Base-by-base conservation (phyloP, 37 sponge, comb jelly and placozoan genomes). In the Haliclona indistincta region DNA sequence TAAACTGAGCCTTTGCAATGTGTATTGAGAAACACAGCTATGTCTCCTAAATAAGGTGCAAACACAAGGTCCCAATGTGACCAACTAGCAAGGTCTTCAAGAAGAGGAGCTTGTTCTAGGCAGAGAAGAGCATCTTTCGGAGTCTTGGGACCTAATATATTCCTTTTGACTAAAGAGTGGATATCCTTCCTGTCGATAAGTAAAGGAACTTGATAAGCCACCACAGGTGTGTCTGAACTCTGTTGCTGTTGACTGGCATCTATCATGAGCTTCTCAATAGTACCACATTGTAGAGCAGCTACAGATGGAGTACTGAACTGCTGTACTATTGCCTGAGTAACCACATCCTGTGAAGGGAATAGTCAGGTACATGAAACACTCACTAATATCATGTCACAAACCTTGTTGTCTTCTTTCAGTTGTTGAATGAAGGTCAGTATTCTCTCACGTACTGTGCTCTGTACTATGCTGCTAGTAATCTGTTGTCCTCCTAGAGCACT, bases 51-150 rank as follows among this genome's bases (percentile, higher is more conserved):
- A 49, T 58, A 54, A 34, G 81, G 81, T 26, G 56, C 67, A 42
- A 45, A 87, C 36, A 87, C 77, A 22, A 74, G 49, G 39, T 81
- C 76, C 88, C 88, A 87, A 34, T 87, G 81, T 30, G 77, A 74
- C 88, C 88, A 87, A 23, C 67, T 37, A 7, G 52, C 29, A 4
- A 87, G 65, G 33, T 87, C 88, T 3, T 71, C 81, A 1, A 87
- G 81, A 1, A 81, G 58, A 32, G 88, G 88, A 47, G 80, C 79
- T 7, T 5, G 29, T 11, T 3, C 8, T 4, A 87, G 76, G 45
- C 63, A 75, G 0, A 20, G 2, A 2, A 75, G 17, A 13, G 88
- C 82, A 74, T 80, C 75, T 1, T 81, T 47, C 32, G 60, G 22
- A 7, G 77, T 74, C 63, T 84, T 56, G 39, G 70, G 73, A 20